Evolutionary conservation across 2,113 vertebrate species (phyloP), one percentile per base, ranked within the genome.

Genomic region (Mohoua ochrocephala): DNA sequence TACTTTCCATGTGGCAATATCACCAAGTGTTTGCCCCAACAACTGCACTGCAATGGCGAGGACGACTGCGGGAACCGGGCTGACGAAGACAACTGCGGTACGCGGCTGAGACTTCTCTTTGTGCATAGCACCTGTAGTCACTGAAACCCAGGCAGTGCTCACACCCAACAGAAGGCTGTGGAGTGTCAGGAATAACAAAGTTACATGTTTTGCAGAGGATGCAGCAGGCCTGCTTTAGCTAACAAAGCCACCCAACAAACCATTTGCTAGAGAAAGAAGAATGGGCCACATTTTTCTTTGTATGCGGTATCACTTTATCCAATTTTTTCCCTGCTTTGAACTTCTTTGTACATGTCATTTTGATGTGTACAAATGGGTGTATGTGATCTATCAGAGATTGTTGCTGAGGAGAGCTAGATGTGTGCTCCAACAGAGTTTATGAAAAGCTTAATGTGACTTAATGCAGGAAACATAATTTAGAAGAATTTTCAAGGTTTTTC

Each of bases 1-100:
- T 99, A 98, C 91, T 99, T 99, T 89, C 99, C 99, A 1, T 99
- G 99, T 77, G 99, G 99, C 47, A 99, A 99, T 82, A 94, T 98
- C 89, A 99, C 97, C 7, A 97, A 98, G 87, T 99, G 99, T 83
- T 98, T 99, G 83, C 99, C 99, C 10, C 99, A 99, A 89, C 96
- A 98, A 11, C 98, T 99, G 63, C 99, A 99, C 91, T 99, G 99
- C 71, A 99, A 99, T 0, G 99, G 99, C 7, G 98, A 98, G 69
- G 98, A 99, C 23, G 99, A 99, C 98, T 99, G 99, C 20, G 99
- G 98, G n/a, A 99, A 99, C 78, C 97, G 76, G 16, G 99, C 99
- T 0, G 99, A 99, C 0, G 99, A 99, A 97, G 98, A 99, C 53
- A 98, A 99, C 97, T 99, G 99, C 22, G 99, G 99, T 99, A 97